Percentiles rank a stretch among this genome's conserved stretches.
phyloP scores from a whole-genome alignment of 2,797 vertebrate species.

The Coregonus sp. region DNA sequence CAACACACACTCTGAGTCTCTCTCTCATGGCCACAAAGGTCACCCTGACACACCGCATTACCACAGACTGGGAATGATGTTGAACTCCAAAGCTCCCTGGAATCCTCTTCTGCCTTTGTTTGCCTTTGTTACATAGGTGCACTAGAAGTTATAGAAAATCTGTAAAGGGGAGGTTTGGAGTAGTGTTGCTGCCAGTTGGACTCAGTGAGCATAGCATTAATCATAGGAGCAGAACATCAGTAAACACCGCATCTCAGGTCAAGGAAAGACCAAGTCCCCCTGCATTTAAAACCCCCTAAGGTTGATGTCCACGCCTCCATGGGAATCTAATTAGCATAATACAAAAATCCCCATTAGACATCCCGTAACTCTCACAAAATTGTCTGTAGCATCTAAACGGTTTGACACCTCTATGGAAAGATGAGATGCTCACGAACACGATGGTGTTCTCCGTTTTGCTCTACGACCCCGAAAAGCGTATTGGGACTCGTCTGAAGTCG shows the following conservation, averaged over 20 bases:
- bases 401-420: too few relatives aligned
- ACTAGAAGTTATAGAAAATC: conserved; percentile 37
- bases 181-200: conserved; percentile 47
- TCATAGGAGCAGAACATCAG: conserved; percentile 73
- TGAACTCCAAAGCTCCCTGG: conserved; percentile 25
- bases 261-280: conserved; percentile 74
- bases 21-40: conserved; percentile 32
- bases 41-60: conserved; percentile 50
- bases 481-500: too few relatives aligned
- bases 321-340: too few relatives aligned
- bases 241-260: conserved; percentile 75
- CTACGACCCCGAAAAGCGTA: too few relatives aligned
- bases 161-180: conserved; percentile 52
- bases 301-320: too few relatives aligned
- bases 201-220: conserved; percentile 59
- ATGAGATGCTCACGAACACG: too few relatives aligned
- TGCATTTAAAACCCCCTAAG: conserved; percentile 52
- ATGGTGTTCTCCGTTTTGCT: too few relatives aligned
- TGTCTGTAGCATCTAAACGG: too few relatives aligned
- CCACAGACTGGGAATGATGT: conserved; percentile 51
- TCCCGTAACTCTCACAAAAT: too few relatives aligned
- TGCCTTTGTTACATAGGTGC: conserved; percentile 49
- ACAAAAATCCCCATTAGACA: too few relatives aligned
- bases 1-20: conserved; percentile 12
- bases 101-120: conserved; percentile 15